Evolutionary conservation across 2,797 vertebrate genomes (phyloP).

Genomic region (Babyrousa celebensis): DNA sequence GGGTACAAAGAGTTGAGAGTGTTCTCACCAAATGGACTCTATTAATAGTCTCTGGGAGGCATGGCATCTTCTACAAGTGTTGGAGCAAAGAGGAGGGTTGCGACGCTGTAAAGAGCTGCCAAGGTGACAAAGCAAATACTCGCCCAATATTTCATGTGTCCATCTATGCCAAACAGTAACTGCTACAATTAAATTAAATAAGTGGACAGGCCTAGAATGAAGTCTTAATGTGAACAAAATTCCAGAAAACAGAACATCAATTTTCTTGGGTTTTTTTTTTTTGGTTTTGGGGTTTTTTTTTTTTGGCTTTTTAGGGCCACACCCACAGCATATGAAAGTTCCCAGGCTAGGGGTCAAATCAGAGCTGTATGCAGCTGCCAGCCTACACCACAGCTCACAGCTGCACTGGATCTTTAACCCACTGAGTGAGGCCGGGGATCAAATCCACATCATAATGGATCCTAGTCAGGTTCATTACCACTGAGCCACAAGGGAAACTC

Average conservation of each 20-base stretch:
- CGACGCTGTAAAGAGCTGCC: background rate
- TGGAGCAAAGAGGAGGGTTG: background rate
- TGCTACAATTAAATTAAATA: constrained; percentile 14
- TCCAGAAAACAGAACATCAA: constrained; percentile 50
- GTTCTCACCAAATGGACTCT: background rate
- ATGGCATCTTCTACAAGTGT: background rate
- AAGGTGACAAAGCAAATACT: constrained; percentile 20
- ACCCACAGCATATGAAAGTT: no score
- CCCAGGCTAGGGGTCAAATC: no score
- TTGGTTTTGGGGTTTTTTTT: no score
- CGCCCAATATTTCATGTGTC: constrained; percentile 31
- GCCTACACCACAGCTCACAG: no score
- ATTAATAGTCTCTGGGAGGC: background rate
- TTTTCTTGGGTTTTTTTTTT: no score
- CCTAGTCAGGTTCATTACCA: no score
- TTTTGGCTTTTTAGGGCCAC: no score
- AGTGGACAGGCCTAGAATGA: background rate
- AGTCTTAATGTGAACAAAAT: constrained; percentile 37
- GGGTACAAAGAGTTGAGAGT: background rate
- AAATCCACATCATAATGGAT: no score
- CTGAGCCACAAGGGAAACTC: no score
- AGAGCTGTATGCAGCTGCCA: no score
- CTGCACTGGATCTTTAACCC: no score
- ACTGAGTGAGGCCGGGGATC: no score
- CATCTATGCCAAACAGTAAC: background rate